A percentile compares a stretch with the other conserved stretches of the same genome.
Evolutionary conservation across 2,113 vertebrate species (phyloP).

Genomic region (Tauraco erythrolophus): DNA sequence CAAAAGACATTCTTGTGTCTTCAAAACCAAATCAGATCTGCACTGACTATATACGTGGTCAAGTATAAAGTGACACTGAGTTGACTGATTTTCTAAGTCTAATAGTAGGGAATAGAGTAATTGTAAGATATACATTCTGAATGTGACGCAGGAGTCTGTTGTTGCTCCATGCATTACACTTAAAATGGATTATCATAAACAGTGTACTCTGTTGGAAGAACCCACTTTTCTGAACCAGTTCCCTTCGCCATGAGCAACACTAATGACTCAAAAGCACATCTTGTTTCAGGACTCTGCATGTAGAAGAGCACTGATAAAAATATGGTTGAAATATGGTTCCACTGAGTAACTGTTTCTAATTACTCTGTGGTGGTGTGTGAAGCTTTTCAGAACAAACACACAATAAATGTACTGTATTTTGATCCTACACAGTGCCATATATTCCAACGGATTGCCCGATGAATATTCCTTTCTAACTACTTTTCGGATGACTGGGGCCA

Average conservation of each 20-base stretch:
- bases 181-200: background rate
- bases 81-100: background rate
- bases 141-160: background rate
- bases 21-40: background rate
- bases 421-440: slow-evolving; percentile 80
- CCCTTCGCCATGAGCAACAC: background rate
- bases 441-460: slow-evolving; percentile 84
- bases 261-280: background rate
- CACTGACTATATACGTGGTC: background rate
- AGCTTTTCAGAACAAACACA: background rate
- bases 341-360: background rate
- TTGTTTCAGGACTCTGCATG: background rate
- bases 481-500: slow-evolving; percentile 86
- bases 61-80: background rate
- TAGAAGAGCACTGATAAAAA: background rate
- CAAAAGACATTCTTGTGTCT: background rate
- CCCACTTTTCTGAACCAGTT: background rate
- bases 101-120: background rate
- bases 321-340: background rate
- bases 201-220: background rate
- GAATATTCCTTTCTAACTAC: slow-evolving; percentile 88
- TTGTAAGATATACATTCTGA: background rate
- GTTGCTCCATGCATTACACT: background rate
- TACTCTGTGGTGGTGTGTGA: background rate
- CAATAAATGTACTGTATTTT: slow-evolving; percentile 24